Evolutionary conservation across 2,888 invertebrate genomes (phyloP).

Genomic region (Cantharis flavilabris): DNA sequence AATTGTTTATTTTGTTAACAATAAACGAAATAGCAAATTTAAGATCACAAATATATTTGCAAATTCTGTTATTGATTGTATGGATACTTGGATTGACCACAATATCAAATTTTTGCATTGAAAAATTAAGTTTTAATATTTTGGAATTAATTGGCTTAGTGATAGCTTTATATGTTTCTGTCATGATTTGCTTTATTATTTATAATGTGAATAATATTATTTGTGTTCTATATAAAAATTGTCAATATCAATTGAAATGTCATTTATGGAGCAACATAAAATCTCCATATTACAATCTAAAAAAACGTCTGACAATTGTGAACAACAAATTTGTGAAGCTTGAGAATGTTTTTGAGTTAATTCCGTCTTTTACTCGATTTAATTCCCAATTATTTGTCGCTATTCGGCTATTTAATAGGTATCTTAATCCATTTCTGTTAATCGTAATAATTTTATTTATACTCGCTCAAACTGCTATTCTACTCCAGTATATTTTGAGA

Average conservation of each 20-base stretch:
- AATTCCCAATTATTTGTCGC: background rate
- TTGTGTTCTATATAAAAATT: background rate
- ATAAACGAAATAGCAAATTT: background rate
- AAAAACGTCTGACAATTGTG: background rate
- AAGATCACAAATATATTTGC: background rate
- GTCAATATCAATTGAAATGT: background rate
- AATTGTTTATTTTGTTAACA: background rate
- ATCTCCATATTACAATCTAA: background rate
- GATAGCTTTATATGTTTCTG: background rate
- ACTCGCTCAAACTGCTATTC: background rate
- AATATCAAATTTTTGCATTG: background rate
- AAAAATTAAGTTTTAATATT: background rate
- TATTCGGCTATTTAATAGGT: background rate
- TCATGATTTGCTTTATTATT: background rate
- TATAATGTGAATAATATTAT: background rate
- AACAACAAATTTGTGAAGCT: background rate
- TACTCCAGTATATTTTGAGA: background rate
- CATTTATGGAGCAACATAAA: background rate
- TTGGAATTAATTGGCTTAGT: background rate
- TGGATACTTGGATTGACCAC: accelerated
- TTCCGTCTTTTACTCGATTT: background rate
- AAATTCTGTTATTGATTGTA: background rate
- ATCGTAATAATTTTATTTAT: background rate
- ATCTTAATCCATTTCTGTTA: background rate
- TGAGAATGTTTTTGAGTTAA: background rate